phyloP scores from a whole-genome alignment of 2,888 invertebrate species.

The Oxycera nigricornis region DNA sequence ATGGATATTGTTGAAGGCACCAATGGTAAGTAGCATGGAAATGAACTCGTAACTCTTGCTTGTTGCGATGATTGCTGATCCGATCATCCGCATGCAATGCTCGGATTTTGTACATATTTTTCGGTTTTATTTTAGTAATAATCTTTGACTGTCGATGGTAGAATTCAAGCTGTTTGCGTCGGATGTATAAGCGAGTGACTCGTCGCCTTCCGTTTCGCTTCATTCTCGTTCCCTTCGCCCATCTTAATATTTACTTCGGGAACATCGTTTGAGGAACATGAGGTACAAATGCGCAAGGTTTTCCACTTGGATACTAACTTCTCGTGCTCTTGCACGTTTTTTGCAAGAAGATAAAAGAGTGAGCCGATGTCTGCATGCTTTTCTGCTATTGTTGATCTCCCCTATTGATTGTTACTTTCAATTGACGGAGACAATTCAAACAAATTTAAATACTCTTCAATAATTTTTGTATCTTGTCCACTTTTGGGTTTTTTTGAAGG shows the following conservation, averaged over 20 bases:
- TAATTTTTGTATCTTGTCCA: not conserved
- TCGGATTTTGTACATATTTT: slow-evolving; percentile 45
- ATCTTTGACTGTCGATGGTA: slow-evolving; percentile 42
- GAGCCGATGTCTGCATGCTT: not conserved
- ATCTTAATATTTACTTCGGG: slow-evolving; percentile 47
- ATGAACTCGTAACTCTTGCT: no score
- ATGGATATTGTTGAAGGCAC: slow-evolving; percentile 75
- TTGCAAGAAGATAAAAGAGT: not conserved
- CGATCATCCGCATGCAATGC: slow-evolving; percentile 15
- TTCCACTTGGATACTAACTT: not conserved
- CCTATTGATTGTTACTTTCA: slow-evolving; percentile 4
- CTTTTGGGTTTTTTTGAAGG: not conserved
- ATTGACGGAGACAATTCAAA: not conserved
- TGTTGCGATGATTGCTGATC: slow-evolving; percentile 27
- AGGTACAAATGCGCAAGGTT: slow-evolving; percentile 37
- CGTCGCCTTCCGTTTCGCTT: not conserved
- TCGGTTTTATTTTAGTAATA: slow-evolving; percentile 46
- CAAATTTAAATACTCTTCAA: not conserved
- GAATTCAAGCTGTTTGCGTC: slow-evolving; percentile 31
- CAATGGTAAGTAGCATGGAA: slow-evolving; percentile 65
- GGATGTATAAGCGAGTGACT: not conserved
- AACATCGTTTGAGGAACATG: slow-evolving; percentile 46
- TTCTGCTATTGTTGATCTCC: not conserved
- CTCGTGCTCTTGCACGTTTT: not conserved
- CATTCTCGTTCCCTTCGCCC: not conserved